Conservation (phyloP, 1,140 invertebrate genomes). For the Nephotettix cincticeps region DNA sequence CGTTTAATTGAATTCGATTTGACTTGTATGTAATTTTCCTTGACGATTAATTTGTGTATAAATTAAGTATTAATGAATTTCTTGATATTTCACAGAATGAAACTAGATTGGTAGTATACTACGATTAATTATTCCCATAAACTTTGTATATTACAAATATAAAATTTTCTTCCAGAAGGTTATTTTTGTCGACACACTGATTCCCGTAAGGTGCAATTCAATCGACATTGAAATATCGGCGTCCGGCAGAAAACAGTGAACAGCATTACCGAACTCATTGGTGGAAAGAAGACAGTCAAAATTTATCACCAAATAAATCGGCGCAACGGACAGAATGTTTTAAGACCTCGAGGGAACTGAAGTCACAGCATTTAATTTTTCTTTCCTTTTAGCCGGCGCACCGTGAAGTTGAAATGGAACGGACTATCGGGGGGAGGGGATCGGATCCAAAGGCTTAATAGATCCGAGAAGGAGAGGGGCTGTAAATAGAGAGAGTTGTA, state of each 20-base stretch:
- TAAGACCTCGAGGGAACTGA: constrained; percentile 3
- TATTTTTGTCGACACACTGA: no score
- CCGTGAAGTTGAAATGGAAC: neutral
- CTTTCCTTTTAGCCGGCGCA: constrained; percentile 7
- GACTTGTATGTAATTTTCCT: no score
- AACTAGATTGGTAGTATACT: no score
- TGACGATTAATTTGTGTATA: no score
- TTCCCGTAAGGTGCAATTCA: no score
- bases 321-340: constrained; percentile 9
- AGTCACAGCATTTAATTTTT: constrained; percentile 23
- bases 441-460: constrained; percentile 15
- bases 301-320: constrained; percentile 15
- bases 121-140: no score
- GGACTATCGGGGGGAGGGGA: neutral
- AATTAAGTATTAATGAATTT: no score
- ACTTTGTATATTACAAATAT: no score
- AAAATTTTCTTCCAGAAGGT: no score
- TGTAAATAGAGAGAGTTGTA: constrained; percentile 6
- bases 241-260: neutral
- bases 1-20: no score
- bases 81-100: no score
- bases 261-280: constrained; percentile 9
- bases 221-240: no score
- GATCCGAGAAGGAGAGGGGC: neutral
- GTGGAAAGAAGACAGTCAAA: constrained; percentile 1